Percentiles rank a stretch among this genome's conserved stretches.
phyloP scores from a whole-genome alignment of 1,140 invertebrate genomes.

The Neodiprion fabricii region DNA sequence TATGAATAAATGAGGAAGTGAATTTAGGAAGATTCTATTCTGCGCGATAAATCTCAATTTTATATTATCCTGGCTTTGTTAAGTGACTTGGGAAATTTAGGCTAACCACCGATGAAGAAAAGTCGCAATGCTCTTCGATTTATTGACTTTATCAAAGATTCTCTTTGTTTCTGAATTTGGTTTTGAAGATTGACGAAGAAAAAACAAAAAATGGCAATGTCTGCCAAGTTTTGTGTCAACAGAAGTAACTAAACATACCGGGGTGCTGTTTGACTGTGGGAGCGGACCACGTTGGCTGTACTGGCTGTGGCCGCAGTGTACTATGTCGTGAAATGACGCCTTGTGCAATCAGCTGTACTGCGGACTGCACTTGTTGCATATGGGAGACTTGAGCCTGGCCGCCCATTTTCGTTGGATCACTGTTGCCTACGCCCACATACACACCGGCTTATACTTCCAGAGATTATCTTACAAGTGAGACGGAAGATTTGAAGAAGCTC shows the following conservation, averaged over 20 bases:
- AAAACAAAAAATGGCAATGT: background rate
- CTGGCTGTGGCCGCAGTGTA: constrained; percentile 39
- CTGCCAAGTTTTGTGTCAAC: background rate
- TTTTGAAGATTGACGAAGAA: background rate
- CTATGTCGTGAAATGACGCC: constrained; percentile 48
- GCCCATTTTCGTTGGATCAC: constrained; percentile 50
- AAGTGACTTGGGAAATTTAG: no score
- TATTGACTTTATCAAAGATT: no score
- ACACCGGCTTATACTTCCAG: constrained; percentile 8
- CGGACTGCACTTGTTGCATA: constrained; percentile 54
- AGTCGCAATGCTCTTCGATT: no score
- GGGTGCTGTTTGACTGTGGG: constrained; percentile 53
- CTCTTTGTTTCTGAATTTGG: no score
- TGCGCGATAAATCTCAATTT: no score
- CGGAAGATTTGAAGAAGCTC: constrained; percentile 20
- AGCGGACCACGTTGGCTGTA: constrained; percentile 46
- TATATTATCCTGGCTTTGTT: no score
- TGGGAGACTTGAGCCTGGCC: constrained; percentile 50
- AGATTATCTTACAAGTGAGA: constrained; percentile 1
- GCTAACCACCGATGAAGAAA: no score
- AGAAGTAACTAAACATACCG: constrained; percentile 41
- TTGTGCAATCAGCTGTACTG: constrained; percentile 53
- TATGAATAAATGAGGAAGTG: no score
- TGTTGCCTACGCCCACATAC: constrained; percentile 42
- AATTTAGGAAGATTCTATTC: no score